Conservation (phyloP, 2,888 invertebrate species). For the Drosophila hamatofila region DNA sequence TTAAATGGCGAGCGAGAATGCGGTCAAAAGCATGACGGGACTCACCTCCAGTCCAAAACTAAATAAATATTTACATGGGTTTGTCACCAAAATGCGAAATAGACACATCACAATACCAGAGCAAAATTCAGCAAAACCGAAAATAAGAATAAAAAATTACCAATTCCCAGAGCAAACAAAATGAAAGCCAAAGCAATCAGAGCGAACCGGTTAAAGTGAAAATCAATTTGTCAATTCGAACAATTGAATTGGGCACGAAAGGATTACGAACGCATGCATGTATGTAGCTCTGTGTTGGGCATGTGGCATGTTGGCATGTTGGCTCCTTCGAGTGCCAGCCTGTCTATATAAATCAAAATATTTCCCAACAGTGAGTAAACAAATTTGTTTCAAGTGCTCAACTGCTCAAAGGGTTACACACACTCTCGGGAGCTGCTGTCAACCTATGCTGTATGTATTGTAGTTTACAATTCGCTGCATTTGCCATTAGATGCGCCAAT, state of each 20-base stretch:
- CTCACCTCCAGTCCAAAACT: constrained; percentile 61
- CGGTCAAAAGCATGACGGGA: constrained; percentile 34
- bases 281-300: constrained; percentile 1
- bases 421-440: constrained; percentile 18
- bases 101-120: constrained; percentile 41
- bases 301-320: not conserved
- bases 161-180: constrained; percentile 74
- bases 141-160: constrained; percentile 38
- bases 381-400: constrained; percentile 73
- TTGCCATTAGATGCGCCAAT: constrained; percentile 75
- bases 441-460: constrained; percentile 20
- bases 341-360: constrained; percentile 74
- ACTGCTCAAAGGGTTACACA: constrained; percentile 58
- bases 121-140: not conserved
- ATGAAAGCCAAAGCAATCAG: constrained; percentile 69
- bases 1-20: constrained; percentile 59
- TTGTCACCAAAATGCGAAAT: constrained; percentile 68
- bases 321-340: constrained; percentile 48
- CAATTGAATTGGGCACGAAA: constrained; percentile 75
- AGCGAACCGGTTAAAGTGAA: constrained; percentile 67
- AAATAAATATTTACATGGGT: constrained; percentile 79
- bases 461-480: constrained; percentile 65
- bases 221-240: constrained; percentile 79
- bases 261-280: constrained; percentile 61
- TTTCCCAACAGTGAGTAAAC: constrained; percentile 71